Evolutionary conservation across 2,888 invertebrate genomes (phyloP).

Genomic region (Protonemura montana): DNA sequence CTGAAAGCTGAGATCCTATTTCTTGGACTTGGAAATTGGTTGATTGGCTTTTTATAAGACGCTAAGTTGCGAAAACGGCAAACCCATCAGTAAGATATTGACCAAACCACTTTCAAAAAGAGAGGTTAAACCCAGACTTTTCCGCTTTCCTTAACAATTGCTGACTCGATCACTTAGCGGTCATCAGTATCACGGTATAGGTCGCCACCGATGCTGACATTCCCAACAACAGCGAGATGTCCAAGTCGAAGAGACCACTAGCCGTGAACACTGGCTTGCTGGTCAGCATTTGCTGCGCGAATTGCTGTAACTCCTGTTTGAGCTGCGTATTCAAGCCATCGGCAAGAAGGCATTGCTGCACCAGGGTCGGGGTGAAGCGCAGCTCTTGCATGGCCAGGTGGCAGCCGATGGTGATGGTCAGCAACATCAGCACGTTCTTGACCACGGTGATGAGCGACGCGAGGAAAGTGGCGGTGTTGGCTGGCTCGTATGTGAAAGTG

Average conservation of each 20-base stretch:
- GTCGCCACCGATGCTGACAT: background rate
- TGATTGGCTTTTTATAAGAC: too few relatives aligned
- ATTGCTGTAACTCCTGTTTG: background rate
- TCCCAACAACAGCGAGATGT: background rate
- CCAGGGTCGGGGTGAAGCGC: background rate
- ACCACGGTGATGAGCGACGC: background rate
- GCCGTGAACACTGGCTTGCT: background rate
- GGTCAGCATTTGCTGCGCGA: background rate
- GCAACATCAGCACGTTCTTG: background rate
- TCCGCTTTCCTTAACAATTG: too few relatives aligned
- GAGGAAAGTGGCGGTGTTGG: background rate
- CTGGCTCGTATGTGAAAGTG: background rate
- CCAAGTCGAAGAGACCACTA: background rate
- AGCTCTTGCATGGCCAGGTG: background rate
- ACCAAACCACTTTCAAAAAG: too few relatives aligned
- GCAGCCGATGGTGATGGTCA: background rate
- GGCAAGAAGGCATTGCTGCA: background rate
- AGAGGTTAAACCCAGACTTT: too few relatives aligned
- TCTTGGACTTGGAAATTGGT: too few relatives aligned
- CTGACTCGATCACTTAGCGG: background rate
- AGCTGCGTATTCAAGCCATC: background rate
- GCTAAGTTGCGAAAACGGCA: too few relatives aligned
- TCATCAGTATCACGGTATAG: background rate
- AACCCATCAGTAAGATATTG: too few relatives aligned
- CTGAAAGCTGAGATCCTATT: too few relatives aligned